phyloP scores from a whole-genome alignment of 2,888 invertebrate genomes.

The Ophioninae sp. region DNA sequence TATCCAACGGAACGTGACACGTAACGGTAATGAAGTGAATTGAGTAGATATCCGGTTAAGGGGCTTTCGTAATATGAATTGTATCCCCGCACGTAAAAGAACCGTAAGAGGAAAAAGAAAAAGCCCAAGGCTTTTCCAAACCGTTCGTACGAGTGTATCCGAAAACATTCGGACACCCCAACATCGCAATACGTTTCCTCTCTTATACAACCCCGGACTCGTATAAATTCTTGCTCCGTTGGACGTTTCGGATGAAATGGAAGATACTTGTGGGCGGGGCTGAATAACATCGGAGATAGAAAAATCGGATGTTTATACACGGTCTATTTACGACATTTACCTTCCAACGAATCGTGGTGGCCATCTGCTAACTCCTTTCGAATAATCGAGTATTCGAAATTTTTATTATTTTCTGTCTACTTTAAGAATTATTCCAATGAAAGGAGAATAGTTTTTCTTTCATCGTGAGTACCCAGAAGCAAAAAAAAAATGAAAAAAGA shows the following conservation, averaged over 20 bases:
- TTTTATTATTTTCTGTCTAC: no score
- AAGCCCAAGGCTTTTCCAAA: background rate
- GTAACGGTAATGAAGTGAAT: background rate
- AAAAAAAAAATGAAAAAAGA: no score
- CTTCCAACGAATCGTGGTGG: background rate
- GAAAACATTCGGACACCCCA: background rate
- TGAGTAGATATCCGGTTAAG: constrained; percentile 10
- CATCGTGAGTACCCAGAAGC: no score
- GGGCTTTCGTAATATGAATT: background rate
- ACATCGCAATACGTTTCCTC: constrained; percentile 1
- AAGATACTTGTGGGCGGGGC: background rate
- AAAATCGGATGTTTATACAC: background rate
- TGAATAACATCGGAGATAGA: background rate
- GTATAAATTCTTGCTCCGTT: constrained; percentile 3
- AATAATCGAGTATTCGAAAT: background rate
- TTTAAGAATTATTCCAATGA: no score
- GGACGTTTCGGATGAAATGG: background rate
- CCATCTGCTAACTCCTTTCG: background rate
- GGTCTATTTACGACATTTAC: background rate
- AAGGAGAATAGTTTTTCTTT: no score
- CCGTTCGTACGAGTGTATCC: background rate
- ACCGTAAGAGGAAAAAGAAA: background rate
- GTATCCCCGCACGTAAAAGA: background rate
- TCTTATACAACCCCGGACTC: background rate
- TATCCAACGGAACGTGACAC: constrained; percentile 14